A percentile compares a stretch with the other conserved stretches of the same genome.
phyloP scores from a whole-genome alignment of 2,797 vertebrate species.

The Gymnopithys bicolor region DNA sequence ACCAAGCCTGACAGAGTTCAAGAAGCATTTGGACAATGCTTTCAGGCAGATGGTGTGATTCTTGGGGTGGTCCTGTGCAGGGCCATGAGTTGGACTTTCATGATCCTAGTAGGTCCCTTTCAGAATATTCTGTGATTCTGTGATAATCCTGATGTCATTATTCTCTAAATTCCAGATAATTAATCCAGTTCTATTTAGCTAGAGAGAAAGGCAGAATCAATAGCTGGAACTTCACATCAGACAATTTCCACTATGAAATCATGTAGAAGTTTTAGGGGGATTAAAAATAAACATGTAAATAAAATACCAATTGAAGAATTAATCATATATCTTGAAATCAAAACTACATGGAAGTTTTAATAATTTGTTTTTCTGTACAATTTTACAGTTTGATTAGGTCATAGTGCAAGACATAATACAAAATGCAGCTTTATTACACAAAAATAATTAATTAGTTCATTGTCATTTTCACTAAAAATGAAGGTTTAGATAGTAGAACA shows the following conservation, averaged over 20 bases:
- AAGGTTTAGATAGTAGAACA: neutral
- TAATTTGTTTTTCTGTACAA: neutral
- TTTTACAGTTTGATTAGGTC: neutral
- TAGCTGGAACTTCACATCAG: neutral
- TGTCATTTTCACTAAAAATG: neutral
- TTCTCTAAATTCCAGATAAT: neutral
- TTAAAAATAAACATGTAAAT: neutral
- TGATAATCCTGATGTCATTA: neutral
- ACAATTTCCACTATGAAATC: neutral
- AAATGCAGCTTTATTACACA: neutral
- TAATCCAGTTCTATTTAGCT: neutral
- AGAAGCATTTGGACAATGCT: neutral
- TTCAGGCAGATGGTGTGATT: rapidly evolving
- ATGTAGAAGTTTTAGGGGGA: neutral
- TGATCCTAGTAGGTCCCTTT: neutral
- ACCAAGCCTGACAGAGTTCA: neutral
- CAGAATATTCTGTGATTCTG: neutral
- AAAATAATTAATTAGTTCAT: neutral
- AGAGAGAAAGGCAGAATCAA: neutral
- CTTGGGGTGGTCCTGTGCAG: too few relatives aligned
- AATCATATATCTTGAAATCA: neutral
- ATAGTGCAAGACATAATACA: neutral
- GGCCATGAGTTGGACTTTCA: neutral
- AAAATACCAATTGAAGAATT: neutral
- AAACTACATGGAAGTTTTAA: neutral